phyloP scores from a whole-genome alignment of 2,888 invertebrate genomes.

The Esperia sulphurella region DNA sequence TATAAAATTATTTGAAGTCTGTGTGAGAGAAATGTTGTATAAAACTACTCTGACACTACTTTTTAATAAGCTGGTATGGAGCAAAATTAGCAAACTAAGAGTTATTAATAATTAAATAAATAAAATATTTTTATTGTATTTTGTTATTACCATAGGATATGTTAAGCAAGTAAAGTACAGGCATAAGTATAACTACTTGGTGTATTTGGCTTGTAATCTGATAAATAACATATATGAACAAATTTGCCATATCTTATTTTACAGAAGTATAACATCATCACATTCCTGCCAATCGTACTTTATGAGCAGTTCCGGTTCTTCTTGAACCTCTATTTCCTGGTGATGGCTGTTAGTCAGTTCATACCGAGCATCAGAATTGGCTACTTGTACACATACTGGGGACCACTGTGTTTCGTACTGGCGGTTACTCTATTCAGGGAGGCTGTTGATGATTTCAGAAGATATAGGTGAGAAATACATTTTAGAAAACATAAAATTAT shows the following conservation, averaged over 20 bases:
- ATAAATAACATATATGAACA: too few relatives aligned
- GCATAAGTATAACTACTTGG: too few relatives aligned
- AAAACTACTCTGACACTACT: too few relatives aligned
- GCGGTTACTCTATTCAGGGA: constrained; percentile 97
- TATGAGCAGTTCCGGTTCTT: constrained; percentile 99
- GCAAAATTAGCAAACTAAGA: too few relatives aligned
- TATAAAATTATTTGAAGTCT: too few relatives aligned
- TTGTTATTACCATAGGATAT: too few relatives aligned
- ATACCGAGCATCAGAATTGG: constrained; percentile 98
- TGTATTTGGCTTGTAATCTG: too few relatives aligned
- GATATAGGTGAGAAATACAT: constrained; percentile 79
- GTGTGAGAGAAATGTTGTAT: too few relatives aligned
- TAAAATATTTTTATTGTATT: too few relatives aligned
- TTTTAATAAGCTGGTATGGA: too few relatives aligned
- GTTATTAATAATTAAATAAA: too few relatives aligned
- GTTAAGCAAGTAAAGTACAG: too few relatives aligned
- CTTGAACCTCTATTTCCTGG: constrained; percentile 97
- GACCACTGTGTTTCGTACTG: constrained; percentile 97
- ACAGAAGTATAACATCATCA: constrained; percentile 96
- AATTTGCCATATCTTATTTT: constrained; percentile 24
- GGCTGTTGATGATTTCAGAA: constrained; percentile 96
- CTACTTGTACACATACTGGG: constrained; percentile 99
- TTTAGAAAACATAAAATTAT: background rate
- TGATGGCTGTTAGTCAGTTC: constrained; percentile 99
- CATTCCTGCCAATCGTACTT: constrained; percentile 93